Evolutionary conservation across 2,888 invertebrate genomes (phyloP).

Genomic region (Pammene fasciana): DNA sequence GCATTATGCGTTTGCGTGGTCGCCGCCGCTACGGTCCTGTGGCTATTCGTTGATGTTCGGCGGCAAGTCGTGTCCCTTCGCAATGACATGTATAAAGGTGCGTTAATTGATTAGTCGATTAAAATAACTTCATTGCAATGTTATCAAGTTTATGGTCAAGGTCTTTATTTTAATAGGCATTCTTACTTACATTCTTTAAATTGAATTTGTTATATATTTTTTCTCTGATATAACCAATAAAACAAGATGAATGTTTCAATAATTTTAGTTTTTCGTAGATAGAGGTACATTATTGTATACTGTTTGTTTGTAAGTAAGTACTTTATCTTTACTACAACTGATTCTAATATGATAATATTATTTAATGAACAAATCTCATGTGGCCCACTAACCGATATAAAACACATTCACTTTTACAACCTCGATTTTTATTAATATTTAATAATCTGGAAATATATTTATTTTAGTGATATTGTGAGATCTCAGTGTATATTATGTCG

Average conservation of each 20-base stretch:
- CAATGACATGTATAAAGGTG: constrained; percentile 87
- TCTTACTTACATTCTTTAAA: neutral
- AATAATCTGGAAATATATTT: no score
- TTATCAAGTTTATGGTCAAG: constrained; percentile 5
- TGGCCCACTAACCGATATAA: constrained; percentile 1
- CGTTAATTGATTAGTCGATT: constrained; percentile 47
- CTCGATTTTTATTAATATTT: neutral
- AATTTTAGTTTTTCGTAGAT: no score
- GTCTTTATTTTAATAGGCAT: constrained; percentile 10
- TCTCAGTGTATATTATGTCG: no score
- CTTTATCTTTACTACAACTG: neutral
- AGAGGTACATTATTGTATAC: no score
- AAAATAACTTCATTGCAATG: constrained; percentile 7
- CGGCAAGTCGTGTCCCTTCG: constrained; percentile 86
- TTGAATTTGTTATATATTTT: neutral
- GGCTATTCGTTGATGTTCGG: constrained; percentile 87
- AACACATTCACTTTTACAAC: neutral
- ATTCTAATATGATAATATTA: neutral
- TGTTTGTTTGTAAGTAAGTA: no score
- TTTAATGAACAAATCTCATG: neutral
- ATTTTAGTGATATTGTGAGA: no score
- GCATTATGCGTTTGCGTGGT: constrained; percentile 85
- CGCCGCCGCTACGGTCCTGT: constrained; percentile 86
- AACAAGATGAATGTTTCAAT: no score
- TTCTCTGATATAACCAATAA: no score